Percentiles rank a stretch among this genome's conserved stretches.
These are phyloP conservation scores for Gavia stellata DNA, from an alignment of 2,113 vertebrate species.

Conservation along the genomic window DNA sequence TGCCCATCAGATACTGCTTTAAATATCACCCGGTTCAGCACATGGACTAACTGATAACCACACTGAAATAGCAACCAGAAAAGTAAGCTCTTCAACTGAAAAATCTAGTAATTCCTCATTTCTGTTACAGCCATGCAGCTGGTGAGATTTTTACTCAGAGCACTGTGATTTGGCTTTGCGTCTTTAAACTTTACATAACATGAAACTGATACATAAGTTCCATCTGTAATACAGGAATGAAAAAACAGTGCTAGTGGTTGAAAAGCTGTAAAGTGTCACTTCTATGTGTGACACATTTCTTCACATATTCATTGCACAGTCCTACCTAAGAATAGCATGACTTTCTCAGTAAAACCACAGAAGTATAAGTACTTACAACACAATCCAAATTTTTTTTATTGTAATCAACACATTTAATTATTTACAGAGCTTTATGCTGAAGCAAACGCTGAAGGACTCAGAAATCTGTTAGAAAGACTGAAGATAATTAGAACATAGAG, in stretches of 20 bases:
- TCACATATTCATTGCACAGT: neutral
- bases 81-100: neutral
- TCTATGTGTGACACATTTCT: neutral
- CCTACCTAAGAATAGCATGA: constrained; percentile 1
- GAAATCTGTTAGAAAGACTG: neutral
- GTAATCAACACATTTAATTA: constrained; percentile 46
- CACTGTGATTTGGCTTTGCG: neutral
- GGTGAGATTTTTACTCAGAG: neutral
- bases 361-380: constrained; percentile 9
- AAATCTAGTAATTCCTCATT: neutral
- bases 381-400: neutral
- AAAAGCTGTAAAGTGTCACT: neutral
- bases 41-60: neutral
- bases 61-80: neutral
- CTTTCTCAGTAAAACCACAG: constrained; percentile 33
- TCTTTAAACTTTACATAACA: neutral
- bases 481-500: neutral
- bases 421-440: neutral
- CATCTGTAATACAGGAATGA: neutral
- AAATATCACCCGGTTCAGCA: neutral
- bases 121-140: neutral
- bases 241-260: neutral
- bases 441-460: neutral
- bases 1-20: neutral
- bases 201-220: neutral